Conservation (phyloP, 2,797 vertebrate genomes). For the Kryptopterus vitreolus region DNA sequence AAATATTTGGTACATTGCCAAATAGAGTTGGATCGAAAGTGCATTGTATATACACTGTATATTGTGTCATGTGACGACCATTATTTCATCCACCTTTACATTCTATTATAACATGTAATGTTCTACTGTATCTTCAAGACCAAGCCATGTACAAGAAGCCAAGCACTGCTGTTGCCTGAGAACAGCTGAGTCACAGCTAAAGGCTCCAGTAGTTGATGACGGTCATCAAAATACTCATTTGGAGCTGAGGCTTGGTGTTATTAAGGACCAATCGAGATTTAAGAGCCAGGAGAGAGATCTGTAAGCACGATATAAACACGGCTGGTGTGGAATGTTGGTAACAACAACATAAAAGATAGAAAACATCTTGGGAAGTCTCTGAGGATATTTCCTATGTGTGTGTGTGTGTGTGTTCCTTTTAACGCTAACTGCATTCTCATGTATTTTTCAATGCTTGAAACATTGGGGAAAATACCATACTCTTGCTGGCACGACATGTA, state of each 20-base stretch:
- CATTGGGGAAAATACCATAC: conserved; percentile 53
- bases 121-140: conserved; percentile 52
- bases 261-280: conserved; percentile 13
- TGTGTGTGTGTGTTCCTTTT: neutral
- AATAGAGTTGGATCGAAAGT: neutral
- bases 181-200: conserved; percentile 65
- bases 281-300: conserved; percentile 16
- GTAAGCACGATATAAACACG: conserved; percentile 39
- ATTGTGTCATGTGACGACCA: conserved; percentile 63
- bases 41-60: neutral
- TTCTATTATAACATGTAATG: conserved; percentile 62
- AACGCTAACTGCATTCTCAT: conserved; percentile 32
- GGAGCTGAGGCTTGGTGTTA: neutral
- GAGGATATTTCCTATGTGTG: conserved; percentile 22
- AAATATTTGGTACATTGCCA: neutral
- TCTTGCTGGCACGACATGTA: conserved; percentile 19
- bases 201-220: conserved; percentile 28
- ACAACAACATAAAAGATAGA: neutral
- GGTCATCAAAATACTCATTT: conserved; percentile 26
- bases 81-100: conserved; percentile 62
- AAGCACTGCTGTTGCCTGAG: conserved; percentile 57
- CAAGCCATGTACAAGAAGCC: conserved; percentile 58
- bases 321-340: conserved; percentile 21
- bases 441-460: conserved; percentile 45
- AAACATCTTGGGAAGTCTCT: conserved; percentile 20